Conservation (phyloP, 2,113 vertebrate genomes). For the Myotis lucifugus region DNA sequence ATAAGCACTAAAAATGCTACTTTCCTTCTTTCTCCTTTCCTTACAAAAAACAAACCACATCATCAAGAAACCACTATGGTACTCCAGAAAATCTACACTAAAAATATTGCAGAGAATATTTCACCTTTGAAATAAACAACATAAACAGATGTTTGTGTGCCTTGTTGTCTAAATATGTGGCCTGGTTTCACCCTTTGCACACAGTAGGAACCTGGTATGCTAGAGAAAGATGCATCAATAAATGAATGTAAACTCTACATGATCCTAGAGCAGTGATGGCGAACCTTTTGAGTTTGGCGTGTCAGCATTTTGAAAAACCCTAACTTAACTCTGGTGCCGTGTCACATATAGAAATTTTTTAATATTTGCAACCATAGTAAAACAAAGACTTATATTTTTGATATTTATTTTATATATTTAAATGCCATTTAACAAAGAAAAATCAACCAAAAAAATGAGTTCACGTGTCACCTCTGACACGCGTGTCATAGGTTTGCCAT, state of each 20-base stretch:
- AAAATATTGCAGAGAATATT: conserved; percentile 44
- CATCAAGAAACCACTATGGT: not conserved
- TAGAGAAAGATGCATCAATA: conserved; percentile 20
- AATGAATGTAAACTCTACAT: not conserved
- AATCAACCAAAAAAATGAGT: no score
- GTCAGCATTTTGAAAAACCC: no score
- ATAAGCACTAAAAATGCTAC: not conserved
- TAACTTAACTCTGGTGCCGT: no score
- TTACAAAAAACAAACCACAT: conserved; percentile 25
- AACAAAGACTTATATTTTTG: no score
- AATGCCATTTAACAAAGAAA: no score
- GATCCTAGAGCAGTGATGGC: not conserved
- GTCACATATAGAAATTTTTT: no score
- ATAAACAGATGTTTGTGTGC: not conserved
- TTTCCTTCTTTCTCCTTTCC: not conserved
- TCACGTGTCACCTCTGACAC: no score
- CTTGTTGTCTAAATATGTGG: not conserved
- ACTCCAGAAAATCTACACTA: not conserved
- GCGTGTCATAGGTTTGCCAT: no score
- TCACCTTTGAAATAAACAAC: conserved; percentile 42
- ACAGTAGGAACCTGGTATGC: not conserved
- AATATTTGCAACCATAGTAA: no score
- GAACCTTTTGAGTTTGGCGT: no score
- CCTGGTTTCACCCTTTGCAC: conserved; percentile 40
- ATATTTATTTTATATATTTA: no score